Evolutionary conservation across 2,888 invertebrate genomes (phyloP).

Genomic region (Drosophila pegasa): DNA sequence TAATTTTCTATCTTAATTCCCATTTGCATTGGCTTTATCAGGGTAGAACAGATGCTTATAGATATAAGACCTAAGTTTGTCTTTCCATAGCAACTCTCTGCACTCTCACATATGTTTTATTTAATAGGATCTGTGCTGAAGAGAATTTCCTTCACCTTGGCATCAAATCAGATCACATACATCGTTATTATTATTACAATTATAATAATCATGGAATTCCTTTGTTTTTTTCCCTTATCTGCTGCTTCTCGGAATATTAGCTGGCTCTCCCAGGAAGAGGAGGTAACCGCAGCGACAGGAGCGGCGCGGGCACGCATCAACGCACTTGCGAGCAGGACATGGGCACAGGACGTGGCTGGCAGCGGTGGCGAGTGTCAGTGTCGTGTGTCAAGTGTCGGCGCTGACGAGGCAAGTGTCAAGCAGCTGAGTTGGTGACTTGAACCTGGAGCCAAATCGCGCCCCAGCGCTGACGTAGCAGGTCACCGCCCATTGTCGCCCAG

Average conservation of each 20-base stretch:
- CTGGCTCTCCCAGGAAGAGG: slow-evolving; percentile 5
- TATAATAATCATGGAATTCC: not conserved
- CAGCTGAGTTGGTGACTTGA: slow-evolving; percentile 56
- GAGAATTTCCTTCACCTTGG: no score
- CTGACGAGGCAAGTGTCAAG: slow-evolving; percentile 74
- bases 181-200: slow-evolving; percentile 1
- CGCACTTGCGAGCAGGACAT: slow-evolving; percentile 47
- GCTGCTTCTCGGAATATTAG: slow-evolving; percentile 11
- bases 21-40: no score
- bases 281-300: slow-evolving; percentile 19
- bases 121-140: no score
- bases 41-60: no score
- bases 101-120: no score
- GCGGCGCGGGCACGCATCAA: slow-evolving; percentile 50
- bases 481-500: slow-evolving; percentile 55
- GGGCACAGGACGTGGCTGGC: not conserved
- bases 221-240: not conserved
- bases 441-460: slow-evolving; percentile 44
- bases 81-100: no score
- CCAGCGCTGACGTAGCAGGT: slow-evolving; percentile 64
- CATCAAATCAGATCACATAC: not conserved
- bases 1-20: no score
- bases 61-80: no score
- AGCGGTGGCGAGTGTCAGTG: slow-evolving; percentile 28
- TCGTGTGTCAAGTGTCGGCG: slow-evolving; percentile 72